Percentiles rank a stretch among this genome's conserved stretches.
These are phyloP conservation scores for Troides helena DNA, from an alignment of 2,888 invertebrate species.

Conservation along the genomic window DNA sequence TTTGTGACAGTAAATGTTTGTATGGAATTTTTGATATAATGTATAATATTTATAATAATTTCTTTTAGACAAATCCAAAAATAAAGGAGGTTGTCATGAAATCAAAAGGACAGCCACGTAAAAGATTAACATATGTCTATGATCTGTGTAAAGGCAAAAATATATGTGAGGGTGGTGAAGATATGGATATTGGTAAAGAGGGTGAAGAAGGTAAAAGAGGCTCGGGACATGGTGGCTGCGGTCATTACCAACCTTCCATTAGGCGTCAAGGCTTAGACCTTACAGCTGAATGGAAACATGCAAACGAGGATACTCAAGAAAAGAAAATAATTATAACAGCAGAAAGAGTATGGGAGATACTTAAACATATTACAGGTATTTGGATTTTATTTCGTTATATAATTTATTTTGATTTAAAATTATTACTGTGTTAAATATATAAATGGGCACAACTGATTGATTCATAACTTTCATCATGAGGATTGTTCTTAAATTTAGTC, in stretches of 20 bases:
- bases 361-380: slow-evolving; percentile 91
- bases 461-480: too few species aligned
- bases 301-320: slow-evolving; percentile 99
- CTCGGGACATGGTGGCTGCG: slow-evolving; percentile 95
- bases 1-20: slow-evolving; percentile 8
- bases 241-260: slow-evolving; percentile 97
- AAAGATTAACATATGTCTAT: slow-evolving; percentile 96
- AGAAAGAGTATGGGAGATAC: slow-evolving; percentile 97
- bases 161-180: slow-evolving; percentile 99
- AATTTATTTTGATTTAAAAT: neutral
- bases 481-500: too few species aligned
- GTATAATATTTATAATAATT: neutral
- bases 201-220: slow-evolving; percentile 82
- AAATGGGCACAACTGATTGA: too few species aligned
- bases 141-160: slow-evolving; percentile 99
- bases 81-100: slow-evolving; percentile 97
- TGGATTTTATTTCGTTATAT: neutral
- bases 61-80: slow-evolving; percentile 90
- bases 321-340: slow-evolving; percentile 96
- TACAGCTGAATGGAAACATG: slow-evolving; percentile 98
- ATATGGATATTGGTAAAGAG: slow-evolving; percentile 94
- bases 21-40: neutral
- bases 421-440: too few species aligned
- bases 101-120: slow-evolving; percentile 97
- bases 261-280: slow-evolving; percentile 94